Evolutionary conservation across 2,113 vertebrate species (phyloP), one percentile per base, ranked within the genome.

Genomic region (Illadopsis cleaveri): DNA sequence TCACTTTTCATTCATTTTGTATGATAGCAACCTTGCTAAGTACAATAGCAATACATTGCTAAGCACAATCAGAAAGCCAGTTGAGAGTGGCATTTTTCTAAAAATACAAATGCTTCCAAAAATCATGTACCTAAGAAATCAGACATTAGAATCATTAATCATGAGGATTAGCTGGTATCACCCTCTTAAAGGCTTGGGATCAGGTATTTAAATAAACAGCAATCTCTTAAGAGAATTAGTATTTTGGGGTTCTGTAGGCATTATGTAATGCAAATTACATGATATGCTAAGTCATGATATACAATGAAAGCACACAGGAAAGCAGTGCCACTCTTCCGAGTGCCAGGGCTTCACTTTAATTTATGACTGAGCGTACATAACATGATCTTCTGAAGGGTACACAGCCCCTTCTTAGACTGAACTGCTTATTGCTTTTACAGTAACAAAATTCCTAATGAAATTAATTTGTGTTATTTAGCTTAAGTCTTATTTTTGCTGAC

Each of bases 121-220:
- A 95, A 92, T 75, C 1, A 66, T 86, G 89, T 57, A 57, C 11
- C 82, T 48, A 38, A 14, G 70, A 89, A 94, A 93, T 69, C 56
- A 45, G 86, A 77, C 68, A 72, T 60, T 48, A 60, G 72, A 15
- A 60, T 31, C 56, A 48, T 76, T 76, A 60, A 38, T 60, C 56
- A 77, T 38, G 71, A 83, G 82, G 79, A 95, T 96, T 93, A 97
- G 88, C 11, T 1, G 8, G 25, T 86, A 97, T 94, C 94, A 91
- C 95, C 89, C 68, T 69, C 68, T 30, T 78, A 80, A 81, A 84
- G 6, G 18, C 73, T 27, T 10, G 1, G 53, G 53, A 92, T 94
- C 47, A 62, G 7, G 4, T 92, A 93, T 93, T 97, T 95, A 95
- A 97, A 97, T 89, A 96, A 94, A 70, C 58, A 87, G 61, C 80